Percentiles rank a stretch among this genome's conserved stretches.
Conservation (phyloP, 1,140 invertebrate genomes). For the Cyclina sinensis region DNA sequence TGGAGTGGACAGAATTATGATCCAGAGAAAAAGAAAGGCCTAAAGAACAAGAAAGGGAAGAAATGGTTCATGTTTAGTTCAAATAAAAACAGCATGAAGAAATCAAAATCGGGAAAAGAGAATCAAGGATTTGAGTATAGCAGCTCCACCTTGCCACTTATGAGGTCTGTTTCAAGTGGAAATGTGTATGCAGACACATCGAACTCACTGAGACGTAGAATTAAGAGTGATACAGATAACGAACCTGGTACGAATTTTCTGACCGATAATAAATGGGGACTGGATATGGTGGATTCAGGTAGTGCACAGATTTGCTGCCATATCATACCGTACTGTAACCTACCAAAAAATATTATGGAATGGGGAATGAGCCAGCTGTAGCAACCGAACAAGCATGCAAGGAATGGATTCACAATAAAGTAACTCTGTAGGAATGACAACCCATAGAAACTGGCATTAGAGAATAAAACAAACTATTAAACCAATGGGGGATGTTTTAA, state of each 20-base stretch:
- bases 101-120: slow-evolving; percentile 33
- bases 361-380: background rate
- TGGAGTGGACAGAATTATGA: slow-evolving; percentile 47
- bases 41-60: slow-evolving; percentile 49
- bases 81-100: background rate
- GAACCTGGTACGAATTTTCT: background rate
- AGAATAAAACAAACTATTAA: background rate
- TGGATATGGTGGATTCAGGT: slow-evolving; percentile 58
- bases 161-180: slow-evolving; percentile 34
- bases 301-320: background rate
- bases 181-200: slow-evolving; percentile 25
- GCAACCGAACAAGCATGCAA: background rate
- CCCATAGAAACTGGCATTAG: background rate
- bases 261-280: background rate
- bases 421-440: background rate
- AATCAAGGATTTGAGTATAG: slow-evolving; percentile 32
- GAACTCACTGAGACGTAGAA: slow-evolving; percentile 16
- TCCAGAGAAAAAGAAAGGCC: background rate
- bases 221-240: background rate
- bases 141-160: slow-evolving; percentile 16
- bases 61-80: slow-evolving; percentile 58
- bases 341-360: background rate
- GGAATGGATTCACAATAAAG: background rate
- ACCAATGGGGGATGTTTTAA: too few species aligned
- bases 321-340: background rate